Base-by-base conservation (phyloP, 1,140 invertebrate species). In the Diorhabda sublineata region DNA sequence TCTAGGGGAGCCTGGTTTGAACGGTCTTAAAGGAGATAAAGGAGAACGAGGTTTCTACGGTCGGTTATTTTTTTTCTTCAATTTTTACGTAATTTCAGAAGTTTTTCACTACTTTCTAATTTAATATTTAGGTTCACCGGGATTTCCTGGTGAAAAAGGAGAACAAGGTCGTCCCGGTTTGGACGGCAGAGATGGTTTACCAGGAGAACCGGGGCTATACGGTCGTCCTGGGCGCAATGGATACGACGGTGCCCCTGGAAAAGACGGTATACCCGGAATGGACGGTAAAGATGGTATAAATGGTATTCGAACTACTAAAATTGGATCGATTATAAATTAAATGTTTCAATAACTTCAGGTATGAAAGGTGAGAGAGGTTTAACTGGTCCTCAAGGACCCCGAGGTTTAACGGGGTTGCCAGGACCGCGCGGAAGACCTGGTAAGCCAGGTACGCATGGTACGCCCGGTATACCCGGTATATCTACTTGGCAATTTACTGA, bases 171-270 rank as follows among this genome's bases (percentile, higher is more conserved):
- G 87, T 43, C 83, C 88, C 1, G 93, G 94, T 0, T 78, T 95
- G 3, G 93, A 96, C 76, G 94, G 94, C 0, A 84, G 92, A 65
- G 93, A 95, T 78, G 93, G 92, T 11, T 87, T 93, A 8, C 92
- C 92, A 0, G 94, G 94, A 0, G 90, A 95, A 73, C 93, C 94
- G 9, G 94, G 93, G 2, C 80, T 94, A 9, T 93, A 95, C 75
- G 94, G 94, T 0, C 85, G 92, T 58, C 90, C 91, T 2, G 91
- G 91, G 11, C 85, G 92, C 69, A 93, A 90, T 63, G 92, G 92
- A 1, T 84, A 89, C 5, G 90, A 92, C 78, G 91, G 90, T 2
- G 78, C 86, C n/a, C 85, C 89, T 0, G 90, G 91, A 4, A 83
- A 84, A 70, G 86, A 90, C 76, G 90, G 90, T 4, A 83, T 85